Base-by-base conservation (phyloP, 1,140 invertebrate species). In the Ips nitidus region DNA sequence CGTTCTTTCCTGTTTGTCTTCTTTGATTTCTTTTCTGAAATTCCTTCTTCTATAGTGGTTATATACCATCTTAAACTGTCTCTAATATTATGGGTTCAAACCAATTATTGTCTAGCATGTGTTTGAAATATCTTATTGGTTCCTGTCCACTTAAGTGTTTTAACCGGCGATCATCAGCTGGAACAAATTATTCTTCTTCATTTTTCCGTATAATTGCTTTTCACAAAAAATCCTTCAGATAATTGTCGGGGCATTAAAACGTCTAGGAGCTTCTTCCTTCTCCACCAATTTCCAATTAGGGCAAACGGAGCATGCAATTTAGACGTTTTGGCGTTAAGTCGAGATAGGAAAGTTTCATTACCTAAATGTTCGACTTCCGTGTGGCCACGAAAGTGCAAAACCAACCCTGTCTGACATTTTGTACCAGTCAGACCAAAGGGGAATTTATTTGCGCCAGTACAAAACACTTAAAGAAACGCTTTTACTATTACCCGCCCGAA, bases 261-360 rank as follows among this genome's bases (percentile, higher is more conserved):
- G 57, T 59, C 36, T 38, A 40, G 41, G 45, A 63, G 61, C 61
- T 63, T 63, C 61, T 63, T 63, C 61, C 61, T 63, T 63, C 42
- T 3, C 7, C 22, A 36, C 47, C 45, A 7, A 52, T 63, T 63
- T 63, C 61, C 61, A 52, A 63, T 63, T 63, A 59, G 5, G 38
- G 8, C 61, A 40, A 52, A 40, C 52, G 4, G 41, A 63, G 61
- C 61, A 63, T 63, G 61, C 61, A 63, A 63, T 63, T 63, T 63
- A 63, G 61, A 63, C 61, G 61, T 63, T 63, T 22, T 63, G 50
- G 61, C 47, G 40, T 40, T 61, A 52, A 40, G 50, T 45, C 47
- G 22, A 63, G 61, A 63, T 63, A 63, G 61, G 61, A 41, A 63
- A 63, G 61, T 63, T 63, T 52, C 61, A 63, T 63, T 63, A 63